phyloP scores from a whole-genome alignment of 37 sponge, comb jelly and placozoan genomes.

The Ephydatia muelleri region DNA sequence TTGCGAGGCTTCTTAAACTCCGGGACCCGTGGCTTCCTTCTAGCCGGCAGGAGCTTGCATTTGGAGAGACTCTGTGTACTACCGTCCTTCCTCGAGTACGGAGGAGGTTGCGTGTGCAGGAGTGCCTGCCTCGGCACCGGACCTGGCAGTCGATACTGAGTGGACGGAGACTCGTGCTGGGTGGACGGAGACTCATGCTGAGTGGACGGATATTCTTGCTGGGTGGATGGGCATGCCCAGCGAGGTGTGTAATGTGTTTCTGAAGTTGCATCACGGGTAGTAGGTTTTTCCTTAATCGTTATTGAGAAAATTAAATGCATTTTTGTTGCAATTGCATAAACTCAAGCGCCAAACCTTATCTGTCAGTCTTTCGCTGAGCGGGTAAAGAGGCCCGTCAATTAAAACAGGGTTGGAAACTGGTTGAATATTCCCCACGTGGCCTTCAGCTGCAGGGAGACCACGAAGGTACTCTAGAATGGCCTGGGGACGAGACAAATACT shows the following conservation, averaged over 20 bases:
- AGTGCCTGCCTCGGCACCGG: not conserved
- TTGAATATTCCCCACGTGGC: not conserved
- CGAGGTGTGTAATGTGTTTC: not conserved
- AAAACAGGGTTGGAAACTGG: not conserved
- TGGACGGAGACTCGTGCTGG: not conserved
- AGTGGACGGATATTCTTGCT: not conserved
- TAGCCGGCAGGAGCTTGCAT: not conserved
- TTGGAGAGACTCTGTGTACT: not conserved
- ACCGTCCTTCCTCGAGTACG: not conserved
- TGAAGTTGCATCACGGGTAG: too few species aligned
- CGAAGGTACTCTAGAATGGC: conserved; percentile 45
- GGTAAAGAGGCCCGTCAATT: not conserved
- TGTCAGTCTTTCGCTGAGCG: not conserved
- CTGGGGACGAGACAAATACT: conserved; percentile 6
- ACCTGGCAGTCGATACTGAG: not conserved
- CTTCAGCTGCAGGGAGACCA: not conserved
- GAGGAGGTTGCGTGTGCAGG: conserved; percentile 10
- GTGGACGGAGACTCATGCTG: not conserved
- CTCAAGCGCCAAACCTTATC: not conserved
- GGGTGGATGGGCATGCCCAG: not conserved
- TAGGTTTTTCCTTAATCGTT: too few species aligned
- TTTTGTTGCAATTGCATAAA: too few species aligned
- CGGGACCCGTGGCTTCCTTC: not conserved
- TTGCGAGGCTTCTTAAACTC: not conserved
- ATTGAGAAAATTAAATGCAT: too few species aligned